Conservation (phyloP, 2,888 invertebrate species). For the Chrysolina oricalcia region DNA sequence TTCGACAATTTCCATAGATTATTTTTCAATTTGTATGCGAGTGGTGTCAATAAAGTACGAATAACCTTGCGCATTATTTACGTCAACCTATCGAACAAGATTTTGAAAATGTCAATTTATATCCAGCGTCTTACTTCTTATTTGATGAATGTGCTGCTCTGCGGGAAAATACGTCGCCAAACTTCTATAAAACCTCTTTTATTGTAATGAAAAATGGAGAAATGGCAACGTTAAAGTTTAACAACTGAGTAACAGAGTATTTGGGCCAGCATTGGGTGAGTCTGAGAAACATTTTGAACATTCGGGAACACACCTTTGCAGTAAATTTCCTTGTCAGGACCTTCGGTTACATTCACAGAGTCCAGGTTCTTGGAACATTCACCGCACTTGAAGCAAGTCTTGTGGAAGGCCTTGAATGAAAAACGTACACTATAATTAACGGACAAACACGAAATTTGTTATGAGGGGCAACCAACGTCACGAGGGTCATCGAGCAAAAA, state of each 20-base stretch:
- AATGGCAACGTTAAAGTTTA: too few species aligned
- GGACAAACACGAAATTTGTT: slow-evolving; percentile 38
- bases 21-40: too few species aligned
- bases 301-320: slow-evolving; percentile 86
- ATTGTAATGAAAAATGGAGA: too few species aligned
- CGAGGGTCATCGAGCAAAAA: slow-evolving; percentile 39
- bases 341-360: slow-evolving; percentile 93
- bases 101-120: too few species aligned
- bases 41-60: too few species aligned
- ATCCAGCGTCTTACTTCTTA: too few species aligned
- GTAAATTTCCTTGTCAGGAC: slow-evolving; percentile 96
- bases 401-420: slow-evolving; percentile 87
- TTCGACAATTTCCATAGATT: too few species aligned
- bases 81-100: too few species aligned
- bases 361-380: slow-evolving; percentile 90
- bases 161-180: too few species aligned
- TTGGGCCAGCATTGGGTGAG: not conserved
- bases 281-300: not conserved
- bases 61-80: too few species aligned
- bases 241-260: not conserved
- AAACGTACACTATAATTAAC: slow-evolving; percentile 42
- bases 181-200: too few species aligned
- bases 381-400: slow-evolving; percentile 94
- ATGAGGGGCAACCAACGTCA: slow-evolving; percentile 33
- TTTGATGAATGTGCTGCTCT: too few species aligned